A percentile compares a stretch with the other conserved stretches of the same genome.
phyloP scores from a whole-genome alignment of 2,797 vertebrate species.

The Tympanoctomys barrerae region DNA sequence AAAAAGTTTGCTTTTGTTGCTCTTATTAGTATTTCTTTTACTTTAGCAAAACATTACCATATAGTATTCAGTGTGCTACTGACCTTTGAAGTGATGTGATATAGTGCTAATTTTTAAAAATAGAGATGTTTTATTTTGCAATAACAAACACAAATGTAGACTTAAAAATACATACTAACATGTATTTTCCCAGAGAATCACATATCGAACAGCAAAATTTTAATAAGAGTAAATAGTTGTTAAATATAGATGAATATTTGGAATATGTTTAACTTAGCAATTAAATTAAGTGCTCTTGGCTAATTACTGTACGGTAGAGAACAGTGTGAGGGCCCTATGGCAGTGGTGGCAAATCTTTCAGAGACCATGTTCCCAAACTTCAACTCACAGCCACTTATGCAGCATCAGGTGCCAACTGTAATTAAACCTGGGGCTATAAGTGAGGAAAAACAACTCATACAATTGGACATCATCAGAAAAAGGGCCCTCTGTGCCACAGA shows the following conservation, averaged over 20 bases:
- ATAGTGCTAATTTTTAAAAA: not conserved
- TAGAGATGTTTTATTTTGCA: not conserved
- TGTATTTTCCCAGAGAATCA: not conserved
- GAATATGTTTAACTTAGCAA: not conserved
- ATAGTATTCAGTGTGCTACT: not conserved
- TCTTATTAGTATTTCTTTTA: not conserved
- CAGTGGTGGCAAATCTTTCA: not conserved
- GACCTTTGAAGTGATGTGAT: conserved; percentile 7
- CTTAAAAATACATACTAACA: not conserved
- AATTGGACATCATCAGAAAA: not conserved
- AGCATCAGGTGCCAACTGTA: not conserved
- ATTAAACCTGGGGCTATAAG: too few relatives aligned
- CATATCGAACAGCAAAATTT: conserved; percentile 9
- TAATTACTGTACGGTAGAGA: not conserved
- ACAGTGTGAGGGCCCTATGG: not conserved
- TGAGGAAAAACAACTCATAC: not conserved
- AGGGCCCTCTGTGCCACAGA: not conserved
- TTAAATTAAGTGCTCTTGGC: not conserved
- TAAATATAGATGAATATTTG: not conserved
- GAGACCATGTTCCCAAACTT: not conserved
- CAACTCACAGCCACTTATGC: not conserved
- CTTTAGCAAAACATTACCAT: not conserved
- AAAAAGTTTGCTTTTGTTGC: not conserved
- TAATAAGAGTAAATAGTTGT: not conserved
- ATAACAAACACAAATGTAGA: not conserved